Evolutionary conservation across 1,140 invertebrate genomes (phyloP), one percentile per base, ranked within the genome.

Genomic region (Trichonephila inaurata): DNA sequence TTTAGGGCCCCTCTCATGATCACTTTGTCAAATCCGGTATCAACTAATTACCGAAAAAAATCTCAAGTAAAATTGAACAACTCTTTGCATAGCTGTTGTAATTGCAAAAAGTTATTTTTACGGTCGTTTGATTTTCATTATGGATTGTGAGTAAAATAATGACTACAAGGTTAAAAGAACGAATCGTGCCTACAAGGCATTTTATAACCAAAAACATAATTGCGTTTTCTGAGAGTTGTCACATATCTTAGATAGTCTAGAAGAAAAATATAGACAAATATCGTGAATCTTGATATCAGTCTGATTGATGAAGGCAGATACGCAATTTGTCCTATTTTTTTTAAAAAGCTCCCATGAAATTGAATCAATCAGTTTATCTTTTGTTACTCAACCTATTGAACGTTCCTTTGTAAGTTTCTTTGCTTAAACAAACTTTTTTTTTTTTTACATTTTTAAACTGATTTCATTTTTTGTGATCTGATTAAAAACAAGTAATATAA

Each of bases 161-260:
- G 88, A 89, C 19, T 77, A 21, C 21, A 19, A 69, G 88, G 88
- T 89, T 89, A 89, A 89, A 89, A 69, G 66, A 72, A 60, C 51
- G 40, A 89, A 51, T 72, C 44, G 88, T 89, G 88, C 66, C 28
- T 72, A 40, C 61, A 21, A 64, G 61, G 58, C 58, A 61, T 62
- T 87, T 87, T 64, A 62, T 87, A 33, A 58, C 85, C 18, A 60
- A 85, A 85, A 51, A 58, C 51, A 58, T 33, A 44, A 83, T 83
- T 60, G 44, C 82, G 21, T 28, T 51, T 60, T 77, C 24, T 21
- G 4, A 28, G 82, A 28, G 6, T 19, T 58, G 82, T 58, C 82
- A 83, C 82, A 83, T 40, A 83, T 6, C 44, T 58, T 19, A 51
- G 82, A 51, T 58, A 83, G 21, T 58, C 19, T 19, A 10, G 18